These are phyloP conservation scores for Sarcophaga peregrina DNA, from an alignment of 1,140 invertebrate genomes.

Conservation along the genomic window DNA sequence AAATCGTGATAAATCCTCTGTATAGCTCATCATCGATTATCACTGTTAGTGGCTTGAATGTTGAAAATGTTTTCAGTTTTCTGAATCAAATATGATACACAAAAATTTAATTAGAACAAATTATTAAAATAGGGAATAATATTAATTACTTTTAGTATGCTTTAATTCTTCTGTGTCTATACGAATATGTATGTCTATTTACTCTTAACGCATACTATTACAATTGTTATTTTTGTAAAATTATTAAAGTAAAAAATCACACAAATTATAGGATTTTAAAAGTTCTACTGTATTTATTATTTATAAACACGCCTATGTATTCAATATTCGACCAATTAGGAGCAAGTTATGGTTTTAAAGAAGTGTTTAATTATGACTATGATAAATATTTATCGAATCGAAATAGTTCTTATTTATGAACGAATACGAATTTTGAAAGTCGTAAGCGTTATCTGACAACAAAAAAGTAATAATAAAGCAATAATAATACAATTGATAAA, in stretches of 20 bases:
- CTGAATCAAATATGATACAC: constrained; percentile 15
- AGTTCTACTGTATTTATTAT: not conserved
- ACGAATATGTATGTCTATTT: no score
- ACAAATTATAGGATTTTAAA: not conserved
- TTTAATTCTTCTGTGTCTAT: no score
- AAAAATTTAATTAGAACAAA: constrained; percentile 12
- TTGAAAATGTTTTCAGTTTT: not conserved
- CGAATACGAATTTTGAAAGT: constrained; percentile 28
- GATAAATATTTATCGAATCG: constrained; percentile 67
- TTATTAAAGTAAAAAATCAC: not conserved
- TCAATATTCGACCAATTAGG: constrained; percentile 15
- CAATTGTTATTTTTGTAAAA: no score
- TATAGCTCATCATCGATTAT: constrained; percentile 34
- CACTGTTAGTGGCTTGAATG: constrained; percentile 35
- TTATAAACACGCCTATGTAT: constrained; percentile 27
- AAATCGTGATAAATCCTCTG: constrained; percentile 62
- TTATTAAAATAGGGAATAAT: not conserved
- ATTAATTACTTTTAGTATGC: no score
- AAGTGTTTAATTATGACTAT: constrained; percentile 60
- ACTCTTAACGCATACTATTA: no score
- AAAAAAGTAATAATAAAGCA: constrained; percentile 22
- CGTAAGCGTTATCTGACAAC: constrained; percentile 30
- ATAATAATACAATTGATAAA: not conserved
- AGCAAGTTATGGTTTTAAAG: constrained; percentile 16
- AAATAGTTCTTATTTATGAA: constrained; percentile 46